These are phyloP conservation scores for Astur gentilis DNA, from an alignment of 2,113 vertebrate species.

Conservation along the genomic window DNA sequence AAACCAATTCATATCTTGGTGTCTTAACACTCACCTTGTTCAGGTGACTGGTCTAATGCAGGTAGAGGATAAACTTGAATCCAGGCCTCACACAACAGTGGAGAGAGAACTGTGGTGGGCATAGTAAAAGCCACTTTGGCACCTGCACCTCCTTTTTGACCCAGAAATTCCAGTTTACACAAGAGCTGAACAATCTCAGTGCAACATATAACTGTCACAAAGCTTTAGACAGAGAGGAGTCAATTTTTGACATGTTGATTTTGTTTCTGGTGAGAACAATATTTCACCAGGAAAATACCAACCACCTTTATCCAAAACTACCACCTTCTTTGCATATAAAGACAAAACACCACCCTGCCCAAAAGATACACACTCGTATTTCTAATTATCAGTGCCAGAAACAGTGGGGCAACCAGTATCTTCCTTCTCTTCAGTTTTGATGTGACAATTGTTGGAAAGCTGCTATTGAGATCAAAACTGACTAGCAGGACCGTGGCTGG, in stretches of 20 bases:
- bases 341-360: fast-evolving
- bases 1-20: background rate
- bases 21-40: background rate
- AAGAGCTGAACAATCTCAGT: background rate
- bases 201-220: background rate
- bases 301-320: background rate
- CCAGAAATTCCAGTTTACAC: background rate
- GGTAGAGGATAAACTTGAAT: background rate
- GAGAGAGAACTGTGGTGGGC: too few relatives aligned
- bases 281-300: background rate
- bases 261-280: background rate
- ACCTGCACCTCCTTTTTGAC: background rate
- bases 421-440: background rate
- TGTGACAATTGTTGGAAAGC: background rate
- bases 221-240: background rate
- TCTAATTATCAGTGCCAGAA: background rate
- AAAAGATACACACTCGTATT: background rate
- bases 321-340: background rate
- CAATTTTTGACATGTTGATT: background rate
- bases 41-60: background rate
- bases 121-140: background rate
- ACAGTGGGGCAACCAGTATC: background rate
- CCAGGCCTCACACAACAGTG: background rate
- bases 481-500: background rate
- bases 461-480: background rate